These are phyloP conservation scores for Reticulitermes lucifugus DNA, from an alignment of 2,888 invertebrate species.

Conservation along the genomic window DNA sequence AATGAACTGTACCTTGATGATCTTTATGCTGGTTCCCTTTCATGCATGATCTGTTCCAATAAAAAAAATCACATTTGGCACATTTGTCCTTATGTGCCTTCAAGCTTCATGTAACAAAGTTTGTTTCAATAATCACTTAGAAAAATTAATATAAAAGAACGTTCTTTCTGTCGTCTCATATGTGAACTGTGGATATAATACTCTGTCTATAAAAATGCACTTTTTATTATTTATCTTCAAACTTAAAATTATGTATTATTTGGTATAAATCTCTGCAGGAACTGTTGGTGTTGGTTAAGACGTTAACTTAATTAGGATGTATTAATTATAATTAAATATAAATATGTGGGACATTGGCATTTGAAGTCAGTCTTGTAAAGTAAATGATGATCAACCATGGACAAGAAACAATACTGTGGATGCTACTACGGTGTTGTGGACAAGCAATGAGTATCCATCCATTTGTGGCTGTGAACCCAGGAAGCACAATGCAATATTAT, in stretches of 20 bases:
- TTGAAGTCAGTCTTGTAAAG: slow-evolving; percentile 55
- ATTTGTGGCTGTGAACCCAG: slow-evolving; percentile 42
- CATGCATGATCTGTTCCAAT: slow-evolving; percentile 12
- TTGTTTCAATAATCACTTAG: not conserved
- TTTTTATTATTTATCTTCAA: slow-evolving; percentile 48
- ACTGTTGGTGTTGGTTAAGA: slow-evolving; percentile 53
- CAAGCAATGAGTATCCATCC: slow-evolving; percentile 29
- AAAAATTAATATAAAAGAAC: slow-evolving; percentile 46
- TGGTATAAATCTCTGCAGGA: slow-evolving; percentile 55
- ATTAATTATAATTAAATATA: slow-evolving; percentile 53
- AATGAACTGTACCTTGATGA: not conserved
- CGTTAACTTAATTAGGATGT: slow-evolving; percentile 52
- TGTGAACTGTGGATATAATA: slow-evolving; percentile 46
- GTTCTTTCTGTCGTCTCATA: slow-evolving; percentile 29
- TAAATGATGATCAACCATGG: slow-evolving; percentile 51
- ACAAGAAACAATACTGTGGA: slow-evolving; percentile 31
- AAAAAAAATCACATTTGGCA: slow-evolving; percentile 32
- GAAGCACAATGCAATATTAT: slow-evolving; percentile 50
- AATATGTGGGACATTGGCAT: slow-evolving; percentile 55
- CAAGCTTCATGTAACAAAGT: slow-evolving; percentile 11
- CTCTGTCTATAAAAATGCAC: slow-evolving; percentile 47
- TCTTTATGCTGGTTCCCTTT: slow-evolving; percentile 15
- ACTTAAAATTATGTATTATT: slow-evolving; percentile 55
- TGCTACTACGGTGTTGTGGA: slow-evolving; percentile 7
- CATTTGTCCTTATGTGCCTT: slow-evolving; percentile 27